Base-by-base conservation (phyloP, 2,888 invertebrate genomes). In the Magallana nippona region DNA sequence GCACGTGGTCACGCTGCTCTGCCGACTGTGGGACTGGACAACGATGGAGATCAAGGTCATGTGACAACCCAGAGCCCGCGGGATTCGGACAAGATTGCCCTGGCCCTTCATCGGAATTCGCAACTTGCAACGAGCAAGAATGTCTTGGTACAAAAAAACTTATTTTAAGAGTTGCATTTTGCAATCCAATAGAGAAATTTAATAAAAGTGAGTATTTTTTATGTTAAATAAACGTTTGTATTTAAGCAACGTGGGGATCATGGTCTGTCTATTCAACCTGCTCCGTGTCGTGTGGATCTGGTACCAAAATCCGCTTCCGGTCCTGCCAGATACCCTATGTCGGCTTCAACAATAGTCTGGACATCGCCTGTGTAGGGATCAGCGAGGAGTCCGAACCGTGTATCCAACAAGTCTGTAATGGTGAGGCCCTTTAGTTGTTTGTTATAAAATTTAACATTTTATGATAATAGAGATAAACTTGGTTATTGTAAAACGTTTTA, bases 201-300 rank as follows among this genome's bases (percentile, higher is more conserved):
- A 44, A 5, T 27, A 44, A 44, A 44, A 3, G 5, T 44, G 44
- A 44, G 8, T 44, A 44, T 44, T 44, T 44, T 44, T 44, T 5
- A 44, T 44, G 5, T 44, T 44, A 8, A 44, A 44, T 8, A 44
- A 44, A 44, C 44, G 44, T 44, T 27, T 80, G 56, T 32, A 63
- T 71, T 86, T 32, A 91, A 96, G 96, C 96, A 58, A 96, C 82
- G 10, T 92, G 92, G 92, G 88, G 90, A 2, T 97, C 97, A 90
- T 98, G 98, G 98, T 96, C 96, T 0, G 97, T 97, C 79, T 97
- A 97, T 97, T 96, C 97, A 2, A 95, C 95, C 15, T 98, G 98
- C 91, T 96, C 96, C 32, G 96, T 96, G 0, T 95, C 96, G 0
- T 97, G 97, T 91, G 96, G 96, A 0, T 94, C 95, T 78, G 97